phyloP scores from a whole-genome alignment of 2,888 invertebrate genomes.

The Brenthis hecate region DNA sequence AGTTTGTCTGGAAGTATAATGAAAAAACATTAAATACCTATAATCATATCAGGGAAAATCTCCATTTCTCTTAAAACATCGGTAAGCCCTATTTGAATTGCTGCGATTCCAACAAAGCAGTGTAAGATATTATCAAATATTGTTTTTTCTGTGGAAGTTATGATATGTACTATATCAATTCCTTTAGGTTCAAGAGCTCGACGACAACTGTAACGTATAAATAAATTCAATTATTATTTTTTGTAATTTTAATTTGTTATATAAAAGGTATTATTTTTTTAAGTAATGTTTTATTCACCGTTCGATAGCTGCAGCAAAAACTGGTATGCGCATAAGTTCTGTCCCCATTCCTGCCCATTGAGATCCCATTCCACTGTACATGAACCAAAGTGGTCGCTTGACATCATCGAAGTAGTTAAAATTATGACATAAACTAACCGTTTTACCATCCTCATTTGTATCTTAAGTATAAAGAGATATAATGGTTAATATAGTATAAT shows the following conservation, averaged over 20 bases:
- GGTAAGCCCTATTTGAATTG: conserved; percentile 83
- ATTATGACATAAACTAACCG: neutral
- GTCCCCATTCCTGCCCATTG: conserved; percentile 84
- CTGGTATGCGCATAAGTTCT: conserved; percentile 83
- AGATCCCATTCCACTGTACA: conserved; percentile 78
- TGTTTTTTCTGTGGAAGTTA: conserved; percentile 83
- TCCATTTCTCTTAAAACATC: conserved; percentile 75
- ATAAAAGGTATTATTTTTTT: neutral
- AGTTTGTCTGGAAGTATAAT: too few relatives aligned
- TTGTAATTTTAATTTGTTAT: too few relatives aligned
- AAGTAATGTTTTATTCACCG: neutral
- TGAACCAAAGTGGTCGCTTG: conserved; percentile 84
- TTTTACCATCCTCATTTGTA: too few relatives aligned
- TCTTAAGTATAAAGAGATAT: too few relatives aligned
- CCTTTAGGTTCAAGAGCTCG: conserved; percentile 78
- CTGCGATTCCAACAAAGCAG: conserved; percentile 89
- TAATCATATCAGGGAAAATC: conserved; percentile 71
- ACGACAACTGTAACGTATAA: conserved; percentile 67
- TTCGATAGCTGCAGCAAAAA: conserved; percentile 73
- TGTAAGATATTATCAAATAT: conserved; percentile 83
- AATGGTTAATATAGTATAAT: too few relatives aligned
- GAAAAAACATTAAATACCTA: too few relatives aligned
- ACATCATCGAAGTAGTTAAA: conserved; percentile 51
- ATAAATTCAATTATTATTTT: neutral
- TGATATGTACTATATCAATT: conserved; percentile 84